Base-by-base conservation (phyloP, 2,113 vertebrate genomes). In the Pycnonotus jocosus region DNA sequence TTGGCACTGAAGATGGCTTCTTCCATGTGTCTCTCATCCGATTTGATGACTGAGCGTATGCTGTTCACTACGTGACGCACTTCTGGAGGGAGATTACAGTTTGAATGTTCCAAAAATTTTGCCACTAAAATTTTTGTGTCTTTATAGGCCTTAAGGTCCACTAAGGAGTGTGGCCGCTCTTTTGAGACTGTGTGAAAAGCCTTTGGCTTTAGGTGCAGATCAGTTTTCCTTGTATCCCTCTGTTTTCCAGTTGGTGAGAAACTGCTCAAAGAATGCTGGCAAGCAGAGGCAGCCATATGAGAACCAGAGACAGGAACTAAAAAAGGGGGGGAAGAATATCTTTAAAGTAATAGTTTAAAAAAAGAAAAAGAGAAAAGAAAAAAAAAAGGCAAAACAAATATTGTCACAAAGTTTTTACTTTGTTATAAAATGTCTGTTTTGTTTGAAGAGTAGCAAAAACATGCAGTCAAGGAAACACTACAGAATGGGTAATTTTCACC, bases 101-200 rank as follows among this genome's bases (percentile, higher is more conserved):
- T 98, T 1, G 99, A 98, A 83, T 99, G 99, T 97, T 99, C 99
- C 98, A 99, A 97, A 95, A 99, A 99, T 74, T 99, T 99, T 51
- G 99, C 99, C 98, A 99, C 99, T 97, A 99, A 94, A 69, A 99
- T 98, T 97, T 99, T 99, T 81, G 99, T 98, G 97, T 99, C 99
- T 93, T 98, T 98, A 88, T 99, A 99, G 95, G 99, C 98, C 96
- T 99, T 98, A 64, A 99, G 98, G 97, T 99, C 99, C 83, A 98
- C 99, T 86, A 99, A 93, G 11, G 99, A 99, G 90, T 96, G 98
- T 1, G 98, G 99, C 31, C 97, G 97, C 78, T 99, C 98, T 33
- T 98, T 97, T 65, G 98, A 96, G 86, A 93, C 85, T 6, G 65
- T 91, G 66, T 94, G 98, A 51, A 98, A 94, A 57, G 97, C 93